These are phyloP conservation scores for Orthonevra nobilis DNA, from an alignment of 2,888 invertebrate genomes.

Conservation along the genomic window DNA sequence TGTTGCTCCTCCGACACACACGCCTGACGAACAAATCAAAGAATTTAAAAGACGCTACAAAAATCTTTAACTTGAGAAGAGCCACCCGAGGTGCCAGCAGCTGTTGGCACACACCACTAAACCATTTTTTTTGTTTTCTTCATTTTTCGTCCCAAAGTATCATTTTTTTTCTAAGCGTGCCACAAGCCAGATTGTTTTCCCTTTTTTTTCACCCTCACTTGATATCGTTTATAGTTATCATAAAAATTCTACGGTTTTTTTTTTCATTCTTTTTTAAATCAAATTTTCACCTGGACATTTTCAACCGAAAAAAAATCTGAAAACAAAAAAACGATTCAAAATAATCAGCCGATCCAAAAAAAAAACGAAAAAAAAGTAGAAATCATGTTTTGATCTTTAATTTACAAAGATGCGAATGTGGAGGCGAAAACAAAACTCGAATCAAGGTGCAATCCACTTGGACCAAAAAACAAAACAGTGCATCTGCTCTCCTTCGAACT, in stretches of 20 bases:
- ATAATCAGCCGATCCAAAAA: background rate
- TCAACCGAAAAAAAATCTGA: constrained; percentile 10
- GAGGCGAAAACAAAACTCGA: constrained; percentile 52
- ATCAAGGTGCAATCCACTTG: constrained; percentile 73
- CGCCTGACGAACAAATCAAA: constrained; percentile 45
- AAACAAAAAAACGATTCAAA: background rate
- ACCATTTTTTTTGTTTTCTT: no score
- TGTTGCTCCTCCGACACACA: constrained; percentile 9
- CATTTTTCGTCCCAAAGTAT: constrained; percentile 29
- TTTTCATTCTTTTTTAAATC: constrained; percentile 38
- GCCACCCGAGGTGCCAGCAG: constrained; percentile 37
- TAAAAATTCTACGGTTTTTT: constrained; percentile 18
- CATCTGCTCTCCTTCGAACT: constrained; percentile 67
- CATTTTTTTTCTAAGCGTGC: constrained; percentile 48
- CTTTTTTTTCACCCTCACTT: constrained; percentile 17
- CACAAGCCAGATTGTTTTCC: constrained; percentile 54
- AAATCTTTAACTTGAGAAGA: constrained; percentile 45
- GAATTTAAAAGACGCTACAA: constrained; percentile 5
- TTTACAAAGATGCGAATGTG: constrained; percentile 47
- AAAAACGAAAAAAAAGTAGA: constrained; percentile 41
- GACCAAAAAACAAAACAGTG: constrained; percentile 58
- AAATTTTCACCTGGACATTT: constrained; percentile 68
- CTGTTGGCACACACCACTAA: constrained; percentile 46
- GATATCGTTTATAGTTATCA: constrained; percentile 21
- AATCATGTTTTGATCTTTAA: constrained; percentile 44